Evolutionary conservation across 2,888 invertebrate species (phyloP).

Genomic region (Pterostichus madidus): DNA sequence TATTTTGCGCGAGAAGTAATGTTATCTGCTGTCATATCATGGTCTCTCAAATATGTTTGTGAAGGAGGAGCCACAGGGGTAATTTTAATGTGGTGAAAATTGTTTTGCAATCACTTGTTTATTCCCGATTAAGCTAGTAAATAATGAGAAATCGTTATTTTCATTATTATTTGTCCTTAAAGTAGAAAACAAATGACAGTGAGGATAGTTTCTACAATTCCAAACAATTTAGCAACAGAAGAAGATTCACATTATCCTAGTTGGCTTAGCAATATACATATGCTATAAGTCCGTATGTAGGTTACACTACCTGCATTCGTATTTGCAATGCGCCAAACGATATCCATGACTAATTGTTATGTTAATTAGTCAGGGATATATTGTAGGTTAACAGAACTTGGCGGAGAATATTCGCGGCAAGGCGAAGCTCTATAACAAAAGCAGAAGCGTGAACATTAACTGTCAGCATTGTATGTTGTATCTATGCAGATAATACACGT

Average conservation of each 20-base stretch:
- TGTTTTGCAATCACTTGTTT: too few relatives aligned
- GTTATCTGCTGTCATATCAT: too few relatives aligned
- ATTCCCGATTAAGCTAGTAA: too few relatives aligned
- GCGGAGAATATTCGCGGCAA: constrained; percentile 7
- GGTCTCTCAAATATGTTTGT: too few relatives aligned
- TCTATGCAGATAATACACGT: not conserved
- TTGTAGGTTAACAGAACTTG: constrained; percentile 33
- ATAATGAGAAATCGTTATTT: too few relatives aligned
- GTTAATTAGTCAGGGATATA: constrained; percentile 55
- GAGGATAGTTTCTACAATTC: too few relatives aligned
- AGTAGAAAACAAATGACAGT: too few relatives aligned
- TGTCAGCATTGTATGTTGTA: not conserved
- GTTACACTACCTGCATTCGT: constrained; percentile 15
- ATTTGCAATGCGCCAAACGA: constrained; percentile 35
- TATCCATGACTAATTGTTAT: constrained; percentile 52
- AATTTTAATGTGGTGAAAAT: too few relatives aligned
- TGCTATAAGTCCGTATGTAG: constrained; percentile 14
- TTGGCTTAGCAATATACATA: constrained; percentile 17
- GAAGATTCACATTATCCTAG: not conserved
- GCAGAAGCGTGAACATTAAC: not conserved
- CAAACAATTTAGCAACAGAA: too few relatives aligned
- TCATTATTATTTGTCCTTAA: too few relatives aligned
- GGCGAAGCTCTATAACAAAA: constrained; percentile 34
- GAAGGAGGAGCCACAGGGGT: too few relatives aligned
- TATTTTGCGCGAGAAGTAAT: too few relatives aligned